These are phyloP conservation scores for Benitochromis conjunctus DNA, from an alignment of 2,113 vertebrate species.

Conservation along the genomic window DNA sequence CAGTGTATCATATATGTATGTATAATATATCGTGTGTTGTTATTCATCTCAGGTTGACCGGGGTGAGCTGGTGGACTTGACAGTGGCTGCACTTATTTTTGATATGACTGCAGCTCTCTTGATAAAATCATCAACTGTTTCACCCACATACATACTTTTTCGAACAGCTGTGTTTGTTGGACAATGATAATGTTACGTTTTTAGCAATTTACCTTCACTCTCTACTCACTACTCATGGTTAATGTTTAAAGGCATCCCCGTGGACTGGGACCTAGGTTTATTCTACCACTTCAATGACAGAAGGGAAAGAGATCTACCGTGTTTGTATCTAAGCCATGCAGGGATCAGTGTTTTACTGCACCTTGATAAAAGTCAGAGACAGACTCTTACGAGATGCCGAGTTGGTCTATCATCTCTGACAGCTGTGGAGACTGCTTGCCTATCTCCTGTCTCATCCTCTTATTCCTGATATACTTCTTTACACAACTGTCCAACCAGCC, in stretches of 20 bases:
- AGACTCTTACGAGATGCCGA: conserved; percentile 16
- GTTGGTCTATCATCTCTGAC: conserved; percentile 49
- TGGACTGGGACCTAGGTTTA: background rate
- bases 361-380: conserved; percentile 37
- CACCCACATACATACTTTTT: background rate
- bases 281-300: background rate
- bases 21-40: background rate
- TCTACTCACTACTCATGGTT: background rate
- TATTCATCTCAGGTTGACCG: background rate
- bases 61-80: background rate
- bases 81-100: background rate
- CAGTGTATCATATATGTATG: too few species aligned
- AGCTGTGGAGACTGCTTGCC: conserved; percentile 48
- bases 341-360: conserved; percentile 30
- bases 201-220: background rate
- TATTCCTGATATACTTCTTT: conserved; percentile 23
- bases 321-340: background rate
- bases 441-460: conserved; percentile 35
- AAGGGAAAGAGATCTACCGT: background rate
- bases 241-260: background rate
- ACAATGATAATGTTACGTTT: background rate
- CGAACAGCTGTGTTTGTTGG: background rate
- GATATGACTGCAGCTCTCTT: background rate
- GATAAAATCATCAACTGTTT: background rate
- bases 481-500: background rate